These are phyloP conservation scores for Limnephilus auricula DNA, from an alignment of 2,888 invertebrate genomes.

Conservation along the genomic window DNA sequence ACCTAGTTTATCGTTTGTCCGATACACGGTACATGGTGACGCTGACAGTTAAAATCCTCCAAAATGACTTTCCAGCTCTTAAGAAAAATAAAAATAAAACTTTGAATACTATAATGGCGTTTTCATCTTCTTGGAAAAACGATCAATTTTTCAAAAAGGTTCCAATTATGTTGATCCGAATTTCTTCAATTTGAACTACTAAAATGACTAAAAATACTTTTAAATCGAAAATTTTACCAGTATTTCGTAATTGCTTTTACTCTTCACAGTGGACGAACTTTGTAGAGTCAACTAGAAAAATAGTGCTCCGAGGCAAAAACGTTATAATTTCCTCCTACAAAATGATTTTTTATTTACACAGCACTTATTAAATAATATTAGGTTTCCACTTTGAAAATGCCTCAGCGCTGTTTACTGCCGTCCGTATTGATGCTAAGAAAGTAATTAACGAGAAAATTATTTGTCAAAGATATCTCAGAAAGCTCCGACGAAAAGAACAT, in stretches of 20 bases:
- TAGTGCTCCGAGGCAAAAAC: neutral
- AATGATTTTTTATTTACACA: neutral
- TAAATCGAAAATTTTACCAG: neutral
- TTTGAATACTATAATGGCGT: neutral
- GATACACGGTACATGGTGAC: neutral
- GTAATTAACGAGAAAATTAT: neutral
- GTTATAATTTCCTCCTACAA: neutral
- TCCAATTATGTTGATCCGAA: neutral
- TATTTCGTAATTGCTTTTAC: slow-evolving; percentile 26
- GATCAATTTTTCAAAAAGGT: neutral
- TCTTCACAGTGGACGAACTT: slow-evolving; percentile 24
- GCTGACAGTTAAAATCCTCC: neutral
- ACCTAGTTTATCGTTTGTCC: too few species aligned
- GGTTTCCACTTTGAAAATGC: neutral
- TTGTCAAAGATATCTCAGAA: neutral
- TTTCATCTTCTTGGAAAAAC: neutral
- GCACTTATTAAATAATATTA: neutral
- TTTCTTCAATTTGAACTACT: neutral
- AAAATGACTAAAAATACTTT: neutral
- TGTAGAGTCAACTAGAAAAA: slow-evolving; percentile 36
- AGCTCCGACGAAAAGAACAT: neutral
- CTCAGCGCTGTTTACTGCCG: neutral
- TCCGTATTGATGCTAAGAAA: neutral
- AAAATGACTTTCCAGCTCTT: neutral
- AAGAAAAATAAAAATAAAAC: neutral